Evolutionary conservation across 2,113 vertebrate genomes (phyloP), one percentile per base, ranked within the genome.

Genomic region (Pogonocichla stellata): DNA sequence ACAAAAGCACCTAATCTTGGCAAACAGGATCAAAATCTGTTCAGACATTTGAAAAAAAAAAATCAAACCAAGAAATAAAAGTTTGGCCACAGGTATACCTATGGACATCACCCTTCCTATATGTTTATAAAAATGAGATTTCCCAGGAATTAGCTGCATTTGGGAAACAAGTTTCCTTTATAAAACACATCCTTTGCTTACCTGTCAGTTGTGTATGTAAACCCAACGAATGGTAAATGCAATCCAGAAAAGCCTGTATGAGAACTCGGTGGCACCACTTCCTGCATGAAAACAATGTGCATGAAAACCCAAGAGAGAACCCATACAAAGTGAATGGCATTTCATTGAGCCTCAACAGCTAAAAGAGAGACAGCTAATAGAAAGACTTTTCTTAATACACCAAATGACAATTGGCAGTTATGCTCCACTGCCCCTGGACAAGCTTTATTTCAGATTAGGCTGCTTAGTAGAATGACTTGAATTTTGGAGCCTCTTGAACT

Each of bases 201-300:
- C 97, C 98, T 99, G 66, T 98, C 98, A 5, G 99, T 99, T 75
- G 99, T 99, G 96, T 99, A 99, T 2, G 99, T 99, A 96, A 99
- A 99, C 66, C 99, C 99, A 16, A 99, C 98, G 2, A 99, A 99
- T 1, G 99, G 99, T 72, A 99, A 97, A 92, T 99, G 99, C 87
- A 99, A 97, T 42, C 99, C 99, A 26, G 98, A 99, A 94, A 99
- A 99, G 79, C 99, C 99, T 3, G 99, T 98, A 83, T 99, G 99
- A 75, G 98, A 98, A 70, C 98, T 97, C 3, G 98, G 99, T 38
- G 99, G 99, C 34, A 98, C 89, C 62, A 99, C 98, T 94, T 99
- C 99, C 99, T 99, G 97, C 47, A 60, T 10, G 69, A 95, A 96
- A 97, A 93, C 31, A 95, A 80, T 2, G 54, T 3, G 45, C 25